Conservation (phyloP, 37 sponge, comb jelly and placozoan species). For the Mnemiopsis leidyi region DNA sequence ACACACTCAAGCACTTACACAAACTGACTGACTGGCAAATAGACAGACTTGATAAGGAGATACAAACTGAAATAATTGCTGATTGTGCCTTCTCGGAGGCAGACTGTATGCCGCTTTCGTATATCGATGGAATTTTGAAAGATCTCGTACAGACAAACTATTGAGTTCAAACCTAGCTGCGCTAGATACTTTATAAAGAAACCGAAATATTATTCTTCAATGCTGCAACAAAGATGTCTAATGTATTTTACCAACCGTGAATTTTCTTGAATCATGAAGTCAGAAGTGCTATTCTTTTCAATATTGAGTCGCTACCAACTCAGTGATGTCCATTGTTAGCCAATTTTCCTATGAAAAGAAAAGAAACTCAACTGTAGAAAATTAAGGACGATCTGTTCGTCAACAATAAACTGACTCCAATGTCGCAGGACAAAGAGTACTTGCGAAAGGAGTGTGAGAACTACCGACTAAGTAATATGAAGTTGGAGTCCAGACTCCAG, state of each 20-base stretch:
- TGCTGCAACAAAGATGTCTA: too few relatives aligned
- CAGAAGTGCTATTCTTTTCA: too few relatives aligned
- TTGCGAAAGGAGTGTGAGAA: conserved; percentile 58
- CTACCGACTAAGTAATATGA: conserved; percentile 48
- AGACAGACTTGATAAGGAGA: background rate
- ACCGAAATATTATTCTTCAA: too few relatives aligned
- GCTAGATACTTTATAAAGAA: background rate
- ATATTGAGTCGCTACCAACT: too few relatives aligned
- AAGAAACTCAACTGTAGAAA: too few relatives aligned
- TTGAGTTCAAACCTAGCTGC: background rate
- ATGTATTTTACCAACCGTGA: too few relatives aligned
- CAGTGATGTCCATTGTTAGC: too few relatives aligned
- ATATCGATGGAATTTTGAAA: background rate
- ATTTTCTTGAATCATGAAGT: too few relatives aligned
- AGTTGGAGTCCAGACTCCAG: conserved; percentile 13
- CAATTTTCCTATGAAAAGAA: too few relatives aligned
- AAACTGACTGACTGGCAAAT: background rate
- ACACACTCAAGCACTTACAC: background rate
- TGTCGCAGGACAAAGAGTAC: conserved; percentile 64
- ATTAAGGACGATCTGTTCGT: too few relatives aligned
- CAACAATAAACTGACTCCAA: too few relatives aligned
- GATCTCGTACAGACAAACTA: background rate
- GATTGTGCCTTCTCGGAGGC: background rate
- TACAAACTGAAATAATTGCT: background rate
- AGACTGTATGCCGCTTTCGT: background rate